Evolutionary conservation across 2,113 vertebrate species (phyloP), one percentile per base, ranked within the genome.

Genomic region (Heterotilapia buettikoferi): DNA sequence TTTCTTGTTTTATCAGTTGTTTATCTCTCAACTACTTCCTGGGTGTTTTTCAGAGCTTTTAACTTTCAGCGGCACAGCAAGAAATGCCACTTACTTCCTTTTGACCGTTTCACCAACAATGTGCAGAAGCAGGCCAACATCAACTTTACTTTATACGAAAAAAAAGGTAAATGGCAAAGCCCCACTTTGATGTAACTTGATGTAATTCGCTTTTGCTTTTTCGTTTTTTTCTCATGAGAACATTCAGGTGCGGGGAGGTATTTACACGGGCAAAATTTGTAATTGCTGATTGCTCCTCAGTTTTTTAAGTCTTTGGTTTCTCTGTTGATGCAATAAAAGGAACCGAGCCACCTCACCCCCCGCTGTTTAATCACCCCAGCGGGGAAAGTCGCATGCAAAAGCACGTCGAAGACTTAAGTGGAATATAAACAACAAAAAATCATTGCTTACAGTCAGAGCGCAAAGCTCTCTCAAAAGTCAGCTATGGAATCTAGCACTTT

Each of bases 131-230:
- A 97, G 82, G 96, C 96, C 90, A 96, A 97, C 91, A 94, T 95
- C 90, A 96, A 97, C 84, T 98, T 98, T 84, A 98, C 98, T 91
- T 96, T 99, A 88, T 99, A 98, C 81, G 98, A 99, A 96, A 98
- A 98, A 91, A 99, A 99, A 98, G 98, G 98, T 99, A 97, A 91
- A 96, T 90, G 9, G 26, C 9, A 33, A 45, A 50, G n/a, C 63
- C 26, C 6, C 40, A 18, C n/a, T n/a, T n/a, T n/a, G 29, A 29
- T 47, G 10, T 18, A 47, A 73, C 21, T 56, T 10, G 6, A 31
- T 14, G 40, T 10, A 6, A 43, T 54, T 29, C 2, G 1, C 29
- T 5, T 40, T 68, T 24, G 6, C 40, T 68, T 66, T 24, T 38
- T 80, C 1, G 59, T 6, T 82, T 47, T 87, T 87, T 89, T 84